A percentile compares a stretch with the other conserved stretches of the same genome.
Evolutionary conservation across 2,113 vertebrate species (phyloP).

Genomic region (Myotis yumanensis): DNA sequence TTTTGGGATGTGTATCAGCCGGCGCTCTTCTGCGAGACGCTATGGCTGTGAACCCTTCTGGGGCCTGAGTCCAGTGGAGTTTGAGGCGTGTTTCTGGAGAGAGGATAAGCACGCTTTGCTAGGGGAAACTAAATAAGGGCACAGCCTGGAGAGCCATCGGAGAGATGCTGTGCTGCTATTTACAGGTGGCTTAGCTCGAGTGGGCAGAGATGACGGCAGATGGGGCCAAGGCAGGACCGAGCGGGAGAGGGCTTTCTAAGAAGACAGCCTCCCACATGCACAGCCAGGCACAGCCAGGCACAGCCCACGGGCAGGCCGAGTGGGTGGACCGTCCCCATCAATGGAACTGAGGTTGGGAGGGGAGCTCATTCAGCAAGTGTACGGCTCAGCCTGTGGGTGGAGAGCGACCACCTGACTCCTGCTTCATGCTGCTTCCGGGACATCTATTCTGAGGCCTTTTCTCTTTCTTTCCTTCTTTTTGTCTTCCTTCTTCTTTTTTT

Average conservation of each 20-base stretch:
- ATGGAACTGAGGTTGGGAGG: not conserved
- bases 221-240: not conserved
- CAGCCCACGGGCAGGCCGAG: not conserved
- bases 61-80: accelerated
- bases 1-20: not conserved
- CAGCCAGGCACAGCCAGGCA: accelerated
- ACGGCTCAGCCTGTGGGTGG: accelerated
- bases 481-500: no score
- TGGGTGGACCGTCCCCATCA: accelerated
- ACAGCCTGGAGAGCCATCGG: not conserved
- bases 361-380: not conserved
- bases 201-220: constrained; percentile 39
- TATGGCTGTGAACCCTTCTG: not conserved
- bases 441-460: not conserved
- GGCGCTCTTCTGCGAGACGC: accelerated
- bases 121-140: not conserved
- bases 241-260: not conserved
- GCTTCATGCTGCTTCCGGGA: not conserved
- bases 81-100: not conserved
- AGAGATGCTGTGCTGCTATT: constrained; percentile 14
- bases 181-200: constrained; percentile 43
- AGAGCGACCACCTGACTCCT: not conserved
- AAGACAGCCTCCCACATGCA: not conserved
- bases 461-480: not conserved
- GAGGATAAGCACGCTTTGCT: not conserved